Conservation (phyloP, 1,140 invertebrate genomes). For the Papilio polyxenes region DNA sequence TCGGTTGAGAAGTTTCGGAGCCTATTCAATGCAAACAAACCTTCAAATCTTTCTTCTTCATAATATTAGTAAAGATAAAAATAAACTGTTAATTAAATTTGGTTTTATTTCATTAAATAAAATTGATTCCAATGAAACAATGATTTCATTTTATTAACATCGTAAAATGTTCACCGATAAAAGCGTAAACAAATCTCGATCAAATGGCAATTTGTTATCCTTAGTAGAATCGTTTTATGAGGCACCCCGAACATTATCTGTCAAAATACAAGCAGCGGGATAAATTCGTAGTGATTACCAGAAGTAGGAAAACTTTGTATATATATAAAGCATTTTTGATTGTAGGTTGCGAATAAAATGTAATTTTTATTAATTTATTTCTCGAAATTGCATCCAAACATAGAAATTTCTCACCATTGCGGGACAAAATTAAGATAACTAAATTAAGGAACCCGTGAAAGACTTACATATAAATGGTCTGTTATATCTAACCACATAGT, state of each 20-base stretch:
- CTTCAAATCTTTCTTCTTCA: no score
- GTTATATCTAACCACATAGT: neutral
- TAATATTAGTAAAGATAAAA: no score
- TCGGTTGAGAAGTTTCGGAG: no score
- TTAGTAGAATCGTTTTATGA: slow-evolving; percentile 36
- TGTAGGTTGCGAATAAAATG: no score
- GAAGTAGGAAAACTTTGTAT: neutral
- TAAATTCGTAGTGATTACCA: slow-evolving; percentile 18
- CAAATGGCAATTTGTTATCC: slow-evolving; percentile 35
- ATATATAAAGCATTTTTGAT: neutral
- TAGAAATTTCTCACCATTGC: no score
- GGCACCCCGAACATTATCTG: neutral
- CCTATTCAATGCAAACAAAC: no score
- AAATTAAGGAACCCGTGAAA: neutral
- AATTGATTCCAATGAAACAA: neutral
- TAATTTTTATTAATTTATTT: no score
- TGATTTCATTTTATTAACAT: slow-evolving; percentile 34
- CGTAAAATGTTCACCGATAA: slow-evolving; percentile 33
- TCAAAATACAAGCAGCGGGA: neutral
- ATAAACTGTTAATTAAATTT: neutral
- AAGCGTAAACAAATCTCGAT: slow-evolving; percentile 37
- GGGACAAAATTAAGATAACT: no score
- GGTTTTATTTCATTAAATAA: neutral
- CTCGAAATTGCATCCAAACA: no score
- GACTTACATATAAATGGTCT: neutral